phyloP scores from a whole-genome alignment of 2,797 vertebrate genomes.

The Melanotaenia nigrans region DNA sequence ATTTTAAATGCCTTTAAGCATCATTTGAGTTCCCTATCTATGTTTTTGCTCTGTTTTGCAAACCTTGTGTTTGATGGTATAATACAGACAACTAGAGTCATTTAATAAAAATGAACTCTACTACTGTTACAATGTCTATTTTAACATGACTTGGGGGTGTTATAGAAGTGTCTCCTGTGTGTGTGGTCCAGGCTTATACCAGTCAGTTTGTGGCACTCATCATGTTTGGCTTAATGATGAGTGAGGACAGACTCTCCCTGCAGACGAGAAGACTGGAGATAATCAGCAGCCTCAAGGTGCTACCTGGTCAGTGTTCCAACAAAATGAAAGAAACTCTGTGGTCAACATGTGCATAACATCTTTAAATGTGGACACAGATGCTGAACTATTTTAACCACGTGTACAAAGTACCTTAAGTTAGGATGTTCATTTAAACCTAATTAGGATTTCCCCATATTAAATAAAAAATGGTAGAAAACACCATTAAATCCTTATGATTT shows the following conservation, averaged over 20 bases:
- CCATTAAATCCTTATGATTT: not conserved
- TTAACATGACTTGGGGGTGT: not conserved
- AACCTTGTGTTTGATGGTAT: not conserved
- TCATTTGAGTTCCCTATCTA: too few relatives aligned
- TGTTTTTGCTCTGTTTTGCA: not conserved
- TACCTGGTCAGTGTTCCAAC: constrained; percentile 85
- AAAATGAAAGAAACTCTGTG: not conserved
- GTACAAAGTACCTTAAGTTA: not conserved
- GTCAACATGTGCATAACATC: not conserved
- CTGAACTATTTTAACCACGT: not conserved
- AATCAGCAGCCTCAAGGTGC: constrained; percentile 83
- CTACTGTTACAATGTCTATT: not conserved
- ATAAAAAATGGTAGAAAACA: not conserved
- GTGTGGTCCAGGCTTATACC: constrained; percentile 89
- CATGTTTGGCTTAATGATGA: constrained; percentile 96
- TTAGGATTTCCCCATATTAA: not conserved
- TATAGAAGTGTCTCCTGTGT: constrained; percentile 26
- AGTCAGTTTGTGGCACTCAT: constrained; percentile 94
- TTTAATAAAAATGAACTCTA: not conserved
- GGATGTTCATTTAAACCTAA: not conserved
- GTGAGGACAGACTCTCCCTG: constrained; percentile 93
- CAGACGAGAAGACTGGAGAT: constrained; percentile 91
- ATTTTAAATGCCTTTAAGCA: not conserved
- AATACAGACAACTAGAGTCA: not conserved
- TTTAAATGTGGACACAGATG: not conserved